Percentiles rank a stretch among this genome's conserved stretches.
These are phyloP conservation scores for Borostomias antarcticus DNA, from an alignment of 2,797 vertebrate genomes.

Conservation along the genomic window DNA sequence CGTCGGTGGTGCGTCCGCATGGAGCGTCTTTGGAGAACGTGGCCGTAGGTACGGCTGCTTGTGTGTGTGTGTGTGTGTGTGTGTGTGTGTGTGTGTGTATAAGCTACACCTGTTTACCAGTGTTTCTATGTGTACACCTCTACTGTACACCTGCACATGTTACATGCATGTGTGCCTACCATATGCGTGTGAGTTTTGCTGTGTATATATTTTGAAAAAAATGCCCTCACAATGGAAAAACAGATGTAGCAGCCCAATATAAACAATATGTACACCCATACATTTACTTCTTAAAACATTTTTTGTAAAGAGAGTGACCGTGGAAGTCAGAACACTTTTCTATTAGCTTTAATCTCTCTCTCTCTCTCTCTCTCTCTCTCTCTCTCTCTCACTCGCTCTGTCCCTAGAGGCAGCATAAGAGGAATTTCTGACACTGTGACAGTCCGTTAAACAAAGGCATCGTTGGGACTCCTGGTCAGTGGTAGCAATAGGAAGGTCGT, in stretches of 20 bases:
- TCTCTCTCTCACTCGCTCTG: neutral
- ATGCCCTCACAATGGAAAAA: too few relatives aligned
- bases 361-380: neutral
- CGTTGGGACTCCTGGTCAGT: too few relatives aligned
- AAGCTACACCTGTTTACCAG: too few relatives aligned
- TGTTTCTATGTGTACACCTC: too few relatives aligned
- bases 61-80: neutral
- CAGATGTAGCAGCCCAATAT: constrained; percentile 61
- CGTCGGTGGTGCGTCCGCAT: neutral
- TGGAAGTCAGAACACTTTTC: constrained; percentile 15
- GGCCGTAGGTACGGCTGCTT: neutral
- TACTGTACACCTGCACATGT: too few relatives aligned
- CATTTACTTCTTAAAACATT: constrained; percentile 53
- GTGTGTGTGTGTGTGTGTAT: neutral
- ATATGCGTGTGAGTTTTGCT: too few relatives aligned
- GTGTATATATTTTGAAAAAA: too few relatives aligned
- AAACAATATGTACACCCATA: constrained; percentile 50
- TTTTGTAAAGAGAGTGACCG: constrained; percentile 58
- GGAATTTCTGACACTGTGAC: neutral
- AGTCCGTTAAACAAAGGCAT: too few relatives aligned
- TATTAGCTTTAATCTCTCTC: too few relatives aligned
- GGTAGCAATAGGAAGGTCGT: too few relatives aligned
- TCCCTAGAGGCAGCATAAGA: neutral
- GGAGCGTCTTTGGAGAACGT: neutral
- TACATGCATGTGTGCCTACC: too few relatives aligned